Conservation (phyloP, 1,140 invertebrate genomes). For the Charaxes varanes region DNA sequence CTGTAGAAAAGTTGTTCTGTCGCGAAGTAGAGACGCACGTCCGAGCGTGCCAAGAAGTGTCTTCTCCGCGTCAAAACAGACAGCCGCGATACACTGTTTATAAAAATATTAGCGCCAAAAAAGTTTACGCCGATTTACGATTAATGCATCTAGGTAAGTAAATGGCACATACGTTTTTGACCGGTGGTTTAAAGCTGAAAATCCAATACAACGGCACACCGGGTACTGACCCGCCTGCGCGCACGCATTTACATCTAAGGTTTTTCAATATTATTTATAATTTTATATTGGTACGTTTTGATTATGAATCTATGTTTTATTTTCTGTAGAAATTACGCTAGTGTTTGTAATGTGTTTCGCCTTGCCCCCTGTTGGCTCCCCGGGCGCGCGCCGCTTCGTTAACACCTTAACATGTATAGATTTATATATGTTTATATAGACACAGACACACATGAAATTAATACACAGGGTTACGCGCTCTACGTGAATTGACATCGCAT, state of each 20-base stretch:
- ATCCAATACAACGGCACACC: slow-evolving; percentile 26
- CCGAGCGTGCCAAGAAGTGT: neutral
- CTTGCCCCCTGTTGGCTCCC: slow-evolving; percentile 60
- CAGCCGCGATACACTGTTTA: slow-evolving; percentile 22
- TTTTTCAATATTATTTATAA: slow-evolving; percentile 67
- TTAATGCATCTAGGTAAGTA: slow-evolving; percentile 13
- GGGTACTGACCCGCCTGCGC: slow-evolving; percentile 38
- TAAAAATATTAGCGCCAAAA: slow-evolving; percentile 25
- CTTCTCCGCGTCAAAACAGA: slow-evolving; percentile 15
- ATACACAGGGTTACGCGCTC: slow-evolving; percentile 49
- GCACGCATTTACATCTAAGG: slow-evolving; percentile 65
- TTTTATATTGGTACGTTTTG: slow-evolving; percentile 80
- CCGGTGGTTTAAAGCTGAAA: slow-evolving; percentile 23
- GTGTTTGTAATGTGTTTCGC: slow-evolving; percentile 53
- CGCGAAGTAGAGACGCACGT: slow-evolving; percentile 9
- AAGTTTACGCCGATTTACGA: slow-evolving; percentile 20
- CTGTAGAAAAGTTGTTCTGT: slow-evolving; percentile 13
- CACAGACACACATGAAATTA: slow-evolving; percentile 54
- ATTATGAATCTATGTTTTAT: slow-evolving; percentile 77
- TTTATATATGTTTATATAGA: slow-evolving; percentile 58
- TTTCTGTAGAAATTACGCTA: slow-evolving; percentile 78
- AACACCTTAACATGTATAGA: slow-evolving; percentile 63
- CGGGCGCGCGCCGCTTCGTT: slow-evolving; percentile 45
- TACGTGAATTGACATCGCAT: slow-evolving; percentile 58
- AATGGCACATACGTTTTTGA: slow-evolving; percentile 26